Percentiles rank a stretch among this genome's conserved stretches.
Evolutionary conservation across 2,888 invertebrate species (phyloP).

Genomic region (Choristoneura rosaceana): DNA sequence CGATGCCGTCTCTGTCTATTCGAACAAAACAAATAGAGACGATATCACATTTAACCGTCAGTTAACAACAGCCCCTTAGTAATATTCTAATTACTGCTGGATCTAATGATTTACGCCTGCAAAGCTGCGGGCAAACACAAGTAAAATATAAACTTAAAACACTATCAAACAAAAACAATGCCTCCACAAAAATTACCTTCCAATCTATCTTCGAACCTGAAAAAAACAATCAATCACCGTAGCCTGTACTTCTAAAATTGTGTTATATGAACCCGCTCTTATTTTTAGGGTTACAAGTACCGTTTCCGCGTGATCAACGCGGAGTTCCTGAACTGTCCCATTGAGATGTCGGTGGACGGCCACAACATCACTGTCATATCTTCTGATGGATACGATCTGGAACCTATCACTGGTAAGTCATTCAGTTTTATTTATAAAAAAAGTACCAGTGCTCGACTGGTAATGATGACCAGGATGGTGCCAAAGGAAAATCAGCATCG

Average conservation of each 20-base stretch:
- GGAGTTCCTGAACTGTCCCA: slow-evolving; percentile 94
- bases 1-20: no score
- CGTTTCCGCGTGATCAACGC: slow-evolving; percentile 94
- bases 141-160: not conserved
- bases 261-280: not conserved
- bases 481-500: no score
- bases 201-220: not conserved
- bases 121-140: no score
- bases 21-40: no score
- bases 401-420: slow-evolving; percentile 89
- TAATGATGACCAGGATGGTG: no score
- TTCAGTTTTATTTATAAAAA: no score
- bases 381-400: slow-evolving; percentile 92
- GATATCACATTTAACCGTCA: no score
- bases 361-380: slow-evolving; percentile 92
- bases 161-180: not conserved
- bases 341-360: slow-evolving; percentile 92
- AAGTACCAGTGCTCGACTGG: no score
- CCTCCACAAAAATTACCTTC: not conserved
- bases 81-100: no score
- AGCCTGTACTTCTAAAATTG: not conserved
- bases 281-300: slow-evolving; percentile 88
- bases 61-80: no score
- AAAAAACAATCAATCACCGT: not conserved
- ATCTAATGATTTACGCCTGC: no score